phyloP scores from a whole-genome alignment of 2,797 vertebrate genomes.

The Phoeniculus purpureus region DNA sequence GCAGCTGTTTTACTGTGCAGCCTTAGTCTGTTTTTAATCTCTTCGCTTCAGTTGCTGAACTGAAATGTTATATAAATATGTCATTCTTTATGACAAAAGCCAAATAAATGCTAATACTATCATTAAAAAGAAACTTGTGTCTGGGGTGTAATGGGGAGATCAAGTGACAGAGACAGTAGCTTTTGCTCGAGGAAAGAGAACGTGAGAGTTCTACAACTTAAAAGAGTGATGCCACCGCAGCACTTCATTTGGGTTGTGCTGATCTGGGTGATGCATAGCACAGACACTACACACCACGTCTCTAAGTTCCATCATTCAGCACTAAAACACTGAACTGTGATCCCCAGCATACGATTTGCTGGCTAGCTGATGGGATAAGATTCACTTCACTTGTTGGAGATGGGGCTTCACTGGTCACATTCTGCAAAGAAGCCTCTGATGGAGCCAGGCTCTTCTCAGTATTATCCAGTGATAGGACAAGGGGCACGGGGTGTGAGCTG shows the following conservation, averaged over 20 bases:
- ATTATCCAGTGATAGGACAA: too few relatives aligned
- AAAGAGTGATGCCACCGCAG: not conserved
- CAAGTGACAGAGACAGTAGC: not conserved
- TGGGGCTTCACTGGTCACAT: not conserved
- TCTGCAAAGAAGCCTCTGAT: not conserved
- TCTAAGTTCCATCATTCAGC: not conserved
- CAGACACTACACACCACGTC: not conserved
- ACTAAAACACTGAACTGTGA: not conserved
- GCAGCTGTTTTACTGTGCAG: not conserved
- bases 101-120: slow-evolving; percentile 47
- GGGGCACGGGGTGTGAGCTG: too few relatives aligned
- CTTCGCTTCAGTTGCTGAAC: not conserved
- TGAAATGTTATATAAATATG: slow-evolving; percentile 48
- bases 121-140: slow-evolving; percentile 34
- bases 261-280: not conserved
- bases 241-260: not conserved
- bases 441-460: too few relatives aligned
- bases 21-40: slow-evolving; percentile 16
- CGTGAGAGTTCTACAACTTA: accelerated
- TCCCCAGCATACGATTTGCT: accelerated
- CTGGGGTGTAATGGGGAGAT: not conserved
- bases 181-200: slow-evolving; percentile 8
- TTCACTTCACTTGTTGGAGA: accelerated
- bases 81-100: slow-evolving; percentile 48
- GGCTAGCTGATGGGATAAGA: not conserved